Base-by-base conservation (phyloP, 2,888 invertebrate species). In the Drosophila greeni region DNA sequence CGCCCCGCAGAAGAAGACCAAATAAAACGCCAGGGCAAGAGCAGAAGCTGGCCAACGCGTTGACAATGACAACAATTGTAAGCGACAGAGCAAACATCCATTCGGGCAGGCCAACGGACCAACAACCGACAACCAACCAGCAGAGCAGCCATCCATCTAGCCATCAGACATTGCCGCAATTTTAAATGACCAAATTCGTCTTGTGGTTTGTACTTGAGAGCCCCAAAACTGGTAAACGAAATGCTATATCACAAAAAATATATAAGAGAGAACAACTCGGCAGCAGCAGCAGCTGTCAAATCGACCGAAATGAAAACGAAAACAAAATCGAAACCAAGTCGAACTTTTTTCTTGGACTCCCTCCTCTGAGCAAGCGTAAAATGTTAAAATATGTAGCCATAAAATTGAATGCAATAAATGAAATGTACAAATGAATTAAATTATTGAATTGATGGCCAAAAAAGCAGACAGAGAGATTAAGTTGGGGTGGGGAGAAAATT, bases 11-110 rank as follows among this genome's bases (percentile, higher is more conserved):
- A 67, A 66, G 70, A 75, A 69, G 72, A 75, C 70, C 66, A 65
- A 75, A 65, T 70, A 64, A 53, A 65, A 37, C 16, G 29, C 29
- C 29, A 29, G 29, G 1, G 29, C 43, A 59, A 59, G 42, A 58
- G 58, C 58, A 59, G 58, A 58, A 59, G 58, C 58, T 43, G 59
- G 56, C 61, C 64, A 78, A 74, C 74, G 75, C 70, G 80, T 74
- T 84, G 85, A 82, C 81, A 81, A 82, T 81, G 81, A 80, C 81
- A 70, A 75, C 81, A 82, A 80, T 82, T 83, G 85, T 82, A 84
- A 76, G 72, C 82, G 64, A 59, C 78, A 69, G 66, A 66, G 66
- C 67, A 67, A 75, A 65, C 66, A 74, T 45, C 62, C 65, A 70
- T 59, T 20, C 66, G 53, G 24, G 62, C 69, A 7, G 55, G 26